Conservation (phyloP, 2,113 vertebrate species). For the Hypanus sabinus region DNA sequence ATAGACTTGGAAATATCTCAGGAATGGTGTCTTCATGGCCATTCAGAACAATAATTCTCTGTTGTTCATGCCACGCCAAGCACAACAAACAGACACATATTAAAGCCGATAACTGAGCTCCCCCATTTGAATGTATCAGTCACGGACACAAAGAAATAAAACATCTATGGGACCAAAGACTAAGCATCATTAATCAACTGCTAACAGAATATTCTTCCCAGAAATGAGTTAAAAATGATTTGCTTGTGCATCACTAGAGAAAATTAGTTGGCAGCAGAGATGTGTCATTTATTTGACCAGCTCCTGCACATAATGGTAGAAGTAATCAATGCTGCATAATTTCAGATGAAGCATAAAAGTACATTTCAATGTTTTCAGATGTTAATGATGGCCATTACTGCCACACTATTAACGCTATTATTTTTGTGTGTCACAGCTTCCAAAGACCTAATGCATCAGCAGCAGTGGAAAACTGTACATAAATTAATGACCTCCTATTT, state of each 20-base stretch:
- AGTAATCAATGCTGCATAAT: constrained; percentile 26
- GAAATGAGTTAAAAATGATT: not conserved
- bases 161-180: not conserved
- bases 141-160: not conserved
- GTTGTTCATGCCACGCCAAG: not conserved
- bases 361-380: not conserved
- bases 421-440: constrained; percentile 4
- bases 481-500: constrained; percentile 26
- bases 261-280: constrained; percentile 1
- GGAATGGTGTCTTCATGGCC: not conserved
- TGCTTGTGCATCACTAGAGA: not conserved
- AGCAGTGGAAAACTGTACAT: not conserved
- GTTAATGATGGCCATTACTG: constrained; percentile 9
- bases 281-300: not conserved
- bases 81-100: not conserved
- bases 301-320: not conserved
- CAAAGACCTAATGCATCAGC: constrained; percentile 20
- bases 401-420: not conserved
- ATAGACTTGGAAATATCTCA: not conserved
- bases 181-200: constrained; percentile 14
- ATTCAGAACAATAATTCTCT: not conserved
- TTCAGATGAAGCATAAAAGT: constrained; percentile 23
- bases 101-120: not conserved
- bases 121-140: not conserved
- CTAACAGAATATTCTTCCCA: constrained; percentile 1